Conservation (phyloP, 2,888 invertebrate genomes). For the Pseudococcus jackbeardsleyi region DNA sequence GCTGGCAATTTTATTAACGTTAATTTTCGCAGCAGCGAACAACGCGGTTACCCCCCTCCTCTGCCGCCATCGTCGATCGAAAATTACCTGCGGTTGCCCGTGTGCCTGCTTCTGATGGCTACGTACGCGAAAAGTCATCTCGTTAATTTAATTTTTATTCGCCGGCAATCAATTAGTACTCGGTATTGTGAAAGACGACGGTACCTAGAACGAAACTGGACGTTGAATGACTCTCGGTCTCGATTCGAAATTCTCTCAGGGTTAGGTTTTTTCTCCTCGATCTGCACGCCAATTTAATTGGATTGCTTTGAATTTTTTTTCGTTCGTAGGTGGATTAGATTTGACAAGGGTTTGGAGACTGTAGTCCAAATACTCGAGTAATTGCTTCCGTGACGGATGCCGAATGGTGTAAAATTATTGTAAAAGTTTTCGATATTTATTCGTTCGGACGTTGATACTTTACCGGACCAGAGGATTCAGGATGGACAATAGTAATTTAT, state of each 20-base stretch:
- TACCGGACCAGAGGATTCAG: not conserved
- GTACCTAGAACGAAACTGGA: not conserved
- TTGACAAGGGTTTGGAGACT: not conserved
- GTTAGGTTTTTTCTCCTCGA: not conserved
- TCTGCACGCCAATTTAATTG: constrained; percentile 10
- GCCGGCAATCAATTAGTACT: constrained; percentile 21
- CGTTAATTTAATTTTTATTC: constrained; percentile 41
- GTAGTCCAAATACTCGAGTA: not conserved
- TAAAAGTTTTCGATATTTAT: constrained; percentile 15
- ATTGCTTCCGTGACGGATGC: constrained; percentile 34
- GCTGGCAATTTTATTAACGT: constrained; percentile 35
- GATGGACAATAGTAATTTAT: constrained; percentile 20
- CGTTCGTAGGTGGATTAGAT: not conserved
- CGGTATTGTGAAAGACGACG: not conserved
- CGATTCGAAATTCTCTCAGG: not conserved
- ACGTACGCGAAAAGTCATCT: constrained; percentile 13
- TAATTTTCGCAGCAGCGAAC: not conserved
- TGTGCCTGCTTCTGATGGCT: not conserved
- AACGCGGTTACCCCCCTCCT: not conserved
- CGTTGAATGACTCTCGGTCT: not conserved
- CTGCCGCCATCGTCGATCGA: not conserved
- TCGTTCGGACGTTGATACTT: not conserved
- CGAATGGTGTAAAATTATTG: not conserved
- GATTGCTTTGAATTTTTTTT: not conserved
- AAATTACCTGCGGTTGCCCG: constrained; percentile 29